Evolutionary conservation across 1,140 invertebrate genomes (phyloP), one percentile per base, ranked within the genome.

Genomic region (Odontomachus brunneus): DNA sequence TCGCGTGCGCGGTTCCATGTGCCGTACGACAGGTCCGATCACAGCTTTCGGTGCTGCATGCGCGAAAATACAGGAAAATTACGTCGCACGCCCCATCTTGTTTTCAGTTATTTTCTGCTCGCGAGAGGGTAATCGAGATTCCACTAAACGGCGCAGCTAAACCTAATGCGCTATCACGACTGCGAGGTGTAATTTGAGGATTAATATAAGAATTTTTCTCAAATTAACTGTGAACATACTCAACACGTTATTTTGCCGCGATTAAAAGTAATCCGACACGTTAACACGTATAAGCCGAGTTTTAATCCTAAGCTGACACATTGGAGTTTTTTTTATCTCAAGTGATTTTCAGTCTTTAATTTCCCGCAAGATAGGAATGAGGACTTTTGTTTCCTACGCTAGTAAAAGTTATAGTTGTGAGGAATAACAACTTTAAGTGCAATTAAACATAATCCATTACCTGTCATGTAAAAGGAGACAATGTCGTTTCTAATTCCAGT

Each of bases 61-160:
- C 11, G 74, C 11, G n/a, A 71, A 57, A 57, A 22, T 1, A 69
- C 33, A 22, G 44, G 44, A 63, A 51, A 75, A 75, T 75, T 48
- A 51, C 73, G 48, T 24, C 22, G 12, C 75, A 51, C 73, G 48
- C n/a, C 22, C 5, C 75, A 38, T 11, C 22, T 7, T 33, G 4
- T 48, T 59, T 22, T 9, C 3, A 29, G 22, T 48, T 71, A 80
- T 71, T 69, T 69, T 71, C 75, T 44, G 49, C 51, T 59, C n/a
- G 51, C 22, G 26, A 19, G 24, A 44, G 22, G 17, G 29, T 29
- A 80, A 80, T 69, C 22, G 65, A 48, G 24, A 57, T 12, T 44
- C 14, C 11, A 14, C 12, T 53, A 53, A 76, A 33, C 29, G 49
- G 29, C 63, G 3, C 44, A 69, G 75, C 38, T 59, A 17, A 57